Conservation (phyloP, 2,888 invertebrate genomes). For the Biston stratarius region DNA sequence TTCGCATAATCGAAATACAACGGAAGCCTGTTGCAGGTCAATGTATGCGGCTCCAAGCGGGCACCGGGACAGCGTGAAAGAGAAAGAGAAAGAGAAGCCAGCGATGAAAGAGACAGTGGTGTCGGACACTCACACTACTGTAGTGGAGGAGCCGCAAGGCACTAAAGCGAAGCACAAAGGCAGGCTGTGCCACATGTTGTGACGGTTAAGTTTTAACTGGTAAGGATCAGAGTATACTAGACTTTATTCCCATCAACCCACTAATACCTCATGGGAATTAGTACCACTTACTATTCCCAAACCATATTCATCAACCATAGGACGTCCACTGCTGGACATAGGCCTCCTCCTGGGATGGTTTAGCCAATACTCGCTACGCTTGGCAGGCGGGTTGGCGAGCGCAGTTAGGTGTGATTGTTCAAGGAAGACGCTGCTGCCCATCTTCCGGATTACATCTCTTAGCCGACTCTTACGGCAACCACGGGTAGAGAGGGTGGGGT, state of each 20-base stretch:
- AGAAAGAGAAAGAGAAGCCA: conserved; percentile 58
- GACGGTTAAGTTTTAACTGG: conserved; percentile 83
- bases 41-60: conserved; percentile 79
- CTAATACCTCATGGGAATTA: neutral
- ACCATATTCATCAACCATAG: too few relatives aligned
- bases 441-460: too few relatives aligned
- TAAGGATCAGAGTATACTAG: conserved; percentile 50
- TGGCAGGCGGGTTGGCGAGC: too few relatives aligned
- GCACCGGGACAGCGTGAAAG: conserved; percentile 63
- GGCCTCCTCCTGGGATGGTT: too few relatives aligned
- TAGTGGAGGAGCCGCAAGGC: conserved; percentile 49
- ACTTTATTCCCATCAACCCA: conserved; percentile 2
- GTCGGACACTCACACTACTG: conserved; percentile 51
- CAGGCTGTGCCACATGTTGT: conserved; percentile 83
- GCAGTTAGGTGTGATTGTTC: too few relatives aligned
- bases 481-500: too few relatives aligned
- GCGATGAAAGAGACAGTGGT: conserved; percentile 58
- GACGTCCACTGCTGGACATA: too few relatives aligned
- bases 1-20: conserved; percentile 65
- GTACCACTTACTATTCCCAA: too few relatives aligned
- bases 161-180: conserved; percentile 72
- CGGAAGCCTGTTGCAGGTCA: conserved; percentile 80
- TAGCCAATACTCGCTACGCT: too few relatives aligned
- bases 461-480: too few relatives aligned
- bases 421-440: too few relatives aligned